Base-by-base conservation (phyloP, 2,113 vertebrate species). In the Grammomys dolichurus region DNA sequence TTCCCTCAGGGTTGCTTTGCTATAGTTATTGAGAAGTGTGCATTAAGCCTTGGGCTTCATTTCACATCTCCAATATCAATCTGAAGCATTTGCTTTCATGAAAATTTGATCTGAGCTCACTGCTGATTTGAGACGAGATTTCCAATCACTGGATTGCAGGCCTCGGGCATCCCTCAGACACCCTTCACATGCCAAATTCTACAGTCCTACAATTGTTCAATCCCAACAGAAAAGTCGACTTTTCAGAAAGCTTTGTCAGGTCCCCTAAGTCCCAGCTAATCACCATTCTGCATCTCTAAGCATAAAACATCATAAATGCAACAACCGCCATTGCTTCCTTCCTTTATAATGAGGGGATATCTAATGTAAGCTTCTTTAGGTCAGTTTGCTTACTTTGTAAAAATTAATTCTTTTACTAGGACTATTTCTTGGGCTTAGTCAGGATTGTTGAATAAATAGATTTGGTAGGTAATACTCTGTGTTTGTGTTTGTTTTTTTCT, bases 31-130 rank as follows among this genome's bases (percentile, higher is more conserved):
- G 85, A 93, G 65, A 96, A 81, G 24, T 94, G n/a, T 70, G 84
- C 67, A 63, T 90, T 91, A 92, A 91, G 70, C 90, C 48, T 13
- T 63, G 36, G 67, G 28, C 82, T 95, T 95, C 60, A 76, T 76
- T 87, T 87, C n/a, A 58, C 73, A 84, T 93, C 56, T 97, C 72
- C 90, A 89, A 7, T 65, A 87, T 80, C 63, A 87, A 65, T 96
- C 54, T 6, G 33, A 90, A 94, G 80, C 78, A 75, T 80, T 95
- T 94, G 69, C 89, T 95, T 89, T 95, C 87, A 89, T 82, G 76
- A 93, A 90, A 86, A 88, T 95, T 97, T 96, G 81, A 92, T 95
- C 89, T 60, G 78, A 84, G 67, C 33, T 28, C 14, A 69, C 40
- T 63, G 16, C 60, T 19, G 63, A 78, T 97, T 93, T 94, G 78